Conservation (phyloP, 1,140 invertebrate species). For the Drosophila leontia region DNA sequence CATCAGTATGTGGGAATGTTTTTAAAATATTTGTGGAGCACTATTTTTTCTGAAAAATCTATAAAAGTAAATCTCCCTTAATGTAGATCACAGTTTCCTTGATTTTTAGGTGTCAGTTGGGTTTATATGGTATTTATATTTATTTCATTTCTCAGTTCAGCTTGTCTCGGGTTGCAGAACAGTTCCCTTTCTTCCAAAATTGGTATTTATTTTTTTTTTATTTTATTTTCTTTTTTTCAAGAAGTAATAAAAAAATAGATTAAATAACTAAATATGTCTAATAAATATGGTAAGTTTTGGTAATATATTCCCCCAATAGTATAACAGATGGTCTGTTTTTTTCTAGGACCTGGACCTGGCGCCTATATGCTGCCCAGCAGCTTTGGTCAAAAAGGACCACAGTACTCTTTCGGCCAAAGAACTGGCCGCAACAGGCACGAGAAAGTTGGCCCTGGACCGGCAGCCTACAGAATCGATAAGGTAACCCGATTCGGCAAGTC, state of each 20-base stretch:
- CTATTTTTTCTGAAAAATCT: neutral
- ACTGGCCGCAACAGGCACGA: neutral
- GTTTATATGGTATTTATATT: no score
- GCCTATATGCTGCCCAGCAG: slow-evolving; percentile 44
- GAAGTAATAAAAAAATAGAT: neutral
- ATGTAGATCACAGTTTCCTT: neutral
- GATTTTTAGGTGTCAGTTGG: neutral
- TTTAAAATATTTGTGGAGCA: neutral
- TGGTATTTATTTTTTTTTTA: neutral
- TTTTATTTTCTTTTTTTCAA: neutral
- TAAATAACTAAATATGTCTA: slow-evolving; percentile 7
- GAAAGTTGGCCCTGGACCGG: slow-evolving; percentile 36
- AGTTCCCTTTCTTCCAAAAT: slow-evolving; percentile 7
- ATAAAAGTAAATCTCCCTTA: neutral
- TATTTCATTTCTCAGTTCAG: neutral
- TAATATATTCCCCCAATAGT: no score
- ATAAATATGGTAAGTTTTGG: slow-evolving; percentile 6
- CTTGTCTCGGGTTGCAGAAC: neutral
- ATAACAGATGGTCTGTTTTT: no score
- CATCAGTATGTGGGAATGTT: slow-evolving; percentile 3
- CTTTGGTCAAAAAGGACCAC: slow-evolving; percentile 21
- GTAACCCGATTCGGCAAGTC: slow-evolving; percentile 40
- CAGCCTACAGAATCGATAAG: slow-evolving; percentile 41
- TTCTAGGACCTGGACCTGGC: slow-evolving; percentile 40
- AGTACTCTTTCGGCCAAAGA: slow-evolving; percentile 30